Conservation (phyloP, 2,113 vertebrate genomes). For the Pituophis catenifer region DNA sequence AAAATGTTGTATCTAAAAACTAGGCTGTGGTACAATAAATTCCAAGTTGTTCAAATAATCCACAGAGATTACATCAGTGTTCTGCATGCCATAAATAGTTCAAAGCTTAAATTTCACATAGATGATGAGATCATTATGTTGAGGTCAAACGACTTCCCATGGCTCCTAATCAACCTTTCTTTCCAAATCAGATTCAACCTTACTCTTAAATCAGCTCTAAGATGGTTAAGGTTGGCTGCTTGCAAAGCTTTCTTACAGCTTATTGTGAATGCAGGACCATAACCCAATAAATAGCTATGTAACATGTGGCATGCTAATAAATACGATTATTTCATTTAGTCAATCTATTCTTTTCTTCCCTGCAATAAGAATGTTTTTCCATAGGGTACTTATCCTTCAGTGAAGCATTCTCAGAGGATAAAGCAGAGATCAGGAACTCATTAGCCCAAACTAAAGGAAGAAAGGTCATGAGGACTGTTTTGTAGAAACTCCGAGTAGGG, state of each 20-base stretch:
- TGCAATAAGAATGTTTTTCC: neutral
- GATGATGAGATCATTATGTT: neutral
- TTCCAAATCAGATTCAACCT: neutral
- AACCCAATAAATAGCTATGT: neutral
- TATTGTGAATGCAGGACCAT: neutral
- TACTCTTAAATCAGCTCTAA: neutral
- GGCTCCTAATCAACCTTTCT: neutral
- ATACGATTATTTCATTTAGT: neutral
- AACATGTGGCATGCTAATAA: neutral
- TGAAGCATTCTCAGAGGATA: neutral
- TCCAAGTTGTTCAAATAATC: neutral
- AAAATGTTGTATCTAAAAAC: neutral
- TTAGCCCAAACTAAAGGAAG: neutral
- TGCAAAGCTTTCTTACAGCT: neutral
- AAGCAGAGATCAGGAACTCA: neutral
- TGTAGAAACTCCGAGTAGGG: neutral
- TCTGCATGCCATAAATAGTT: neutral
- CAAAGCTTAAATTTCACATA: neutral
- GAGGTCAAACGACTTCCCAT: neutral
- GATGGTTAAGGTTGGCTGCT: neutral
- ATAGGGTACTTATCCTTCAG: neutral
- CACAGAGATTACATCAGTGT: neutral
- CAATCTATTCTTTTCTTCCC: neutral
- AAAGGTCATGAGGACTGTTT: neutral
- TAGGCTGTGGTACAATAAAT: neutral